Evolutionary conservation across 2,797 vertebrate species (phyloP).

Genomic region (Acanthurus lineatus): DNA sequence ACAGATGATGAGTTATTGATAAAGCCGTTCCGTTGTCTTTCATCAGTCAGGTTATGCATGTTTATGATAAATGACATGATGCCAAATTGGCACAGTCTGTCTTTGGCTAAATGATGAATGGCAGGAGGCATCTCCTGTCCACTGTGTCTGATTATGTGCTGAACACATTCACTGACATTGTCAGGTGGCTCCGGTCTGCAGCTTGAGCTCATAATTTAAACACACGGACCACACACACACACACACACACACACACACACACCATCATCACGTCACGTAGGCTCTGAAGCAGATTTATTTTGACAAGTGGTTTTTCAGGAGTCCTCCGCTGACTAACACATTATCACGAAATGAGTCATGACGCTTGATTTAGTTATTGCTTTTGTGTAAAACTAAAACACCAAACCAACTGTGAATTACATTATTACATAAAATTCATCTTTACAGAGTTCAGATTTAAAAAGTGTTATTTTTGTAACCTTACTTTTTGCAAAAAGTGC

Average conservation of each 20-base stretch:
- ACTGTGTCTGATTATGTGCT: slow-evolving; percentile 41
- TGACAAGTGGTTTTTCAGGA: neutral
- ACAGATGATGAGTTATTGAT: slow-evolving; percentile 73
- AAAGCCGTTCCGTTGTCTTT: slow-evolving; percentile 59
- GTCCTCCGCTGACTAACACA: slow-evolving; percentile 4
- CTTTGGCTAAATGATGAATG: slow-evolving; percentile 66
- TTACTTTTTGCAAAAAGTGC: too few species aligned
- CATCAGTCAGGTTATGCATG: slow-evolving; percentile 51
- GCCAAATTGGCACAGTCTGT: slow-evolving; percentile 28
- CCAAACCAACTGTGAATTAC: neutral
- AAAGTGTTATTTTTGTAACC: too few species aligned
- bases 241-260: too few species aligned
- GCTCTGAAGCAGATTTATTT: neutral
- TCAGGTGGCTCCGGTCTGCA: slow-evolving; percentile 18
- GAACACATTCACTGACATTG: slow-evolving; percentile 34
- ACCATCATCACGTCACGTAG: neutral
- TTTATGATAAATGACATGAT: slow-evolving; percentile 59
- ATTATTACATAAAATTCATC: neutral
- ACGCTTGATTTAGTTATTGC: neutral
- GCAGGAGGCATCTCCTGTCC: slow-evolving; percentile 42
- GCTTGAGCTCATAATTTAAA: slow-evolving; percentile 40
- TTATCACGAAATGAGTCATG: neutral
- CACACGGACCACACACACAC: neutral
- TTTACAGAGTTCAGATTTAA: neutral
- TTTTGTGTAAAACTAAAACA: neutral